phyloP scores from a whole-genome alignment of 2,113 vertebrate species.

The Crotalus tigris region DNA sequence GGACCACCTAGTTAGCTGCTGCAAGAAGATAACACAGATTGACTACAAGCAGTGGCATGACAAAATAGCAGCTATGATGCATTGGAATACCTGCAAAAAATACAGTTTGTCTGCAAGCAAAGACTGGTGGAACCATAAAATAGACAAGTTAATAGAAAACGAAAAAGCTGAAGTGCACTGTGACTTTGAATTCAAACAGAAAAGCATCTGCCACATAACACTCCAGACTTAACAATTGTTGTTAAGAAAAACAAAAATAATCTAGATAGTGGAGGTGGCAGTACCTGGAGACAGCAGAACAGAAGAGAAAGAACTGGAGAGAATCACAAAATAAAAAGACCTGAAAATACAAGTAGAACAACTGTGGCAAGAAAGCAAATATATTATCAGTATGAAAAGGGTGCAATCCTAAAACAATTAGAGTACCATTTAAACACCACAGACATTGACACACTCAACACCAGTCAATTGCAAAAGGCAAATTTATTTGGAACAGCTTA shows the following conservation, averaged over 20 bases:
- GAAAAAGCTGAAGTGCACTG: neutral
- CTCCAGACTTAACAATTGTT: neutral
- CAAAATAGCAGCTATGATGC: neutral
- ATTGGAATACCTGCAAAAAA: neutral
- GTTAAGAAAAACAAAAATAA: neutral
- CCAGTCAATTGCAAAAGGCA: neutral
- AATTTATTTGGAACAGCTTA: neutral
- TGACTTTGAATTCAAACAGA: neutral
- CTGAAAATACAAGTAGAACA: neutral
- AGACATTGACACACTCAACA: neutral
- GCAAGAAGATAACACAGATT: neutral
- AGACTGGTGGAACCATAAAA: neutral
- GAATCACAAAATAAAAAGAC: neutral
- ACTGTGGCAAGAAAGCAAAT: neutral
- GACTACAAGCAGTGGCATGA: neutral
- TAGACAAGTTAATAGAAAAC: neutral
- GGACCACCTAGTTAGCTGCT: neutral
- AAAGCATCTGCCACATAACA: neutral
- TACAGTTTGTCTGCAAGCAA: neutral
- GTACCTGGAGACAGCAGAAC: neutral
- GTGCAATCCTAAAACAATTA: neutral
- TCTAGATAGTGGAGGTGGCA: neutral
- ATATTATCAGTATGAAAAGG: neutral
- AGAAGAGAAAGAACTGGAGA: neutral
- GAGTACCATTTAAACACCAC: neutral